Conservation (phyloP, 2,797 vertebrate species). For the Tenualosa ilisha region DNA sequence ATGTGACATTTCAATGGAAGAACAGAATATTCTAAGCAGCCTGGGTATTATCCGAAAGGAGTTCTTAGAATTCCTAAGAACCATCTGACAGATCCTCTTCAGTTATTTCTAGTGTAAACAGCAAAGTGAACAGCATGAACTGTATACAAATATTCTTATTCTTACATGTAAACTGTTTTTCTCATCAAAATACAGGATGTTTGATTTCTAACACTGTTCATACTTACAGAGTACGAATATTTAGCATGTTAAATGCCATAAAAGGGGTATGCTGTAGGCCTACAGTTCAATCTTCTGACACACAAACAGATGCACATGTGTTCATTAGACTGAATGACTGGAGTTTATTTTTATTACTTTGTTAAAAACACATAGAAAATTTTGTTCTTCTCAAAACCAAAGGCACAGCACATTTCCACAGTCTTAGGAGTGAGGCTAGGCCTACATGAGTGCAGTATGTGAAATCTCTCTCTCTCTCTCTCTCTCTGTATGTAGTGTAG, state of each 20-base stretch:
- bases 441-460: neutral
- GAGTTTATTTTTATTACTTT: constrained; percentile 49
- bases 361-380: constrained; percentile 50
- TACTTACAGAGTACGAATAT: too few relatives aligned
- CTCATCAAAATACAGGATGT: too few relatives aligned
- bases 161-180: too few relatives aligned
- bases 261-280: too few relatives aligned
- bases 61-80: neutral
- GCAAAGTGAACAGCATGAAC: too few relatives aligned
- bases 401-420: constrained; percentile 34
- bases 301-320: neutral
- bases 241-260: too few relatives aligned
- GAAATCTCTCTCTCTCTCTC: neutral
- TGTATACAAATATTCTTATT: too few relatives aligned
- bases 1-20: neutral
- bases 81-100: neutral
- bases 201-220: too few relatives aligned
- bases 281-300: neutral
- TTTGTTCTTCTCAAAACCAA: constrained; percentile 44
- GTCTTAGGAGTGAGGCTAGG: constrained; percentile 21
- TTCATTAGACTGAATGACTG: constrained; percentile 30
- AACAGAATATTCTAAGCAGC: neutral
- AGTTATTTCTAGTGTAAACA: neutral
- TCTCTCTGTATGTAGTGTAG: neutral
- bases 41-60: neutral